phyloP scores from a whole-genome alignment of 2,113 vertebrate genomes.

The Microcebus ravelobensis region DNA sequence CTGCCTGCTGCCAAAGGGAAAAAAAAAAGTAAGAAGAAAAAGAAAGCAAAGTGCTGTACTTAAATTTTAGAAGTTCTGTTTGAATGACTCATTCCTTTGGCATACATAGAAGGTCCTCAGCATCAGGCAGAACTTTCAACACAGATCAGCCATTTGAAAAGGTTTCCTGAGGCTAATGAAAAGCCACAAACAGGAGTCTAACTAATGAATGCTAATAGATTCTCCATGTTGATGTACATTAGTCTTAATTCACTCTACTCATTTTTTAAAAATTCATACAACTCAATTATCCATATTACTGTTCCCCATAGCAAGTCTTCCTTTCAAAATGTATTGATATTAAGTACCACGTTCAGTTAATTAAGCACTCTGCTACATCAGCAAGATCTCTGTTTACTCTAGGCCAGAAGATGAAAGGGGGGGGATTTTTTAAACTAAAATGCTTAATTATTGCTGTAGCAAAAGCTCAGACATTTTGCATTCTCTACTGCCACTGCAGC shows the following conservation, averaged over 20 bases:
- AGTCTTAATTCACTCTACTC: conserved; percentile 41
- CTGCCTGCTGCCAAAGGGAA: not conserved
- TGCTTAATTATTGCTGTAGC: conserved; percentile 37
- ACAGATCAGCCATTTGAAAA: conserved; percentile 41
- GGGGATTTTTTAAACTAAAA: conserved; percentile 50
- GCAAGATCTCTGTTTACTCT: conserved; percentile 45
- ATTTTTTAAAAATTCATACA: conserved; percentile 33
- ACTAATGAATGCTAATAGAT: conserved; percentile 51
- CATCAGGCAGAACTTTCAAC: conserved; percentile 42
- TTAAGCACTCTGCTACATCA: conserved; percentile 44
- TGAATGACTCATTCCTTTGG: conserved; percentile 61
- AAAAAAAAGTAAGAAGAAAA: not conserved
- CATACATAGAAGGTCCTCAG: conserved; percentile 16
- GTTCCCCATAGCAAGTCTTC: conserved; percentile 28
- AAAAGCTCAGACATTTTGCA: conserved; percentile 2
- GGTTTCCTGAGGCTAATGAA: conserved; percentile 54
- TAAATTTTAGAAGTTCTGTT: conserved; percentile 61
- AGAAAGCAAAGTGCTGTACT: conserved; percentile 18
- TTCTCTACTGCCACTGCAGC: not conserved
- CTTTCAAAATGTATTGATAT: conserved; percentile 38
- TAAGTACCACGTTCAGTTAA: conserved; percentile 35
- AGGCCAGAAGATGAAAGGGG: conserved; percentile 38
- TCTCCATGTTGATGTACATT: conserved; percentile 23
- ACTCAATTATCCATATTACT: conserved; percentile 64
- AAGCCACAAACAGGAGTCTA: conserved; percentile 40